Conservation (phyloP, 2,888 invertebrate genomes). For the Rhaphigaster nebulosa region DNA sequence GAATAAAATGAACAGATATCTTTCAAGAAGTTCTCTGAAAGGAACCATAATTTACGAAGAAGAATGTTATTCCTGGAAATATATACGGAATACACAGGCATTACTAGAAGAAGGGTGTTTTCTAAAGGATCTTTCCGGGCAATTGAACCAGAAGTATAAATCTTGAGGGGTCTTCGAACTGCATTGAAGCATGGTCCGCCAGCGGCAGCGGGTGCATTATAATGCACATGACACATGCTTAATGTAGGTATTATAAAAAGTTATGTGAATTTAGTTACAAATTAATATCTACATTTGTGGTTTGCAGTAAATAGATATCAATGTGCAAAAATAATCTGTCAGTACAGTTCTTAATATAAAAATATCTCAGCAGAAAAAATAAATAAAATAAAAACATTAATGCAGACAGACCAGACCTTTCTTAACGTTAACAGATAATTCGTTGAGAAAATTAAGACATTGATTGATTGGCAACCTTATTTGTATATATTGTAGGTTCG, state of each 20-base stretch:
- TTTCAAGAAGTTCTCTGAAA: not conserved
- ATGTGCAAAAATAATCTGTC: too few relatives aligned
- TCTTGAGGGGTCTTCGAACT: slow-evolving; percentile 7
- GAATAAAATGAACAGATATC: not conserved
- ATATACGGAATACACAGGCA: slow-evolving; percentile 9
- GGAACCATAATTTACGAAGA: not conserved
- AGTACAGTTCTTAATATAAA: too few relatives aligned
- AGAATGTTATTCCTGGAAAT: slow-evolving; percentile 29
- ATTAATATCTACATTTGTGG: too few relatives aligned
- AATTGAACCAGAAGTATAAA: slow-evolving; percentile 30
- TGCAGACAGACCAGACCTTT: too few relatives aligned
- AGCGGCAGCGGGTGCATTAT: not conserved
- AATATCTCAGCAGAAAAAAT: too few relatives aligned
- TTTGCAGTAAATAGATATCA: too few relatives aligned
- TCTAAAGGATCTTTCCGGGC: slow-evolving; percentile 34
- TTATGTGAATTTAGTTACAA: not conserved
- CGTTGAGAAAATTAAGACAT: too few relatives aligned
- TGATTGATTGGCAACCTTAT: too few relatives aligned
- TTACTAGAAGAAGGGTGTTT: slow-evolving; percentile 30
- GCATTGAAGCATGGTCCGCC: not conserved
- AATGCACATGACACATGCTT: not conserved
- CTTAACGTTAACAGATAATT: too few relatives aligned
- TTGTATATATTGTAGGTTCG: too few relatives aligned
- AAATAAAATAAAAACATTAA: too few relatives aligned
- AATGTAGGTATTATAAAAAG: not conserved